These are phyloP conservation scores for Bucorvus abyssinicus DNA, from an alignment of 2,797 vertebrate species.

Conservation along the genomic window DNA sequence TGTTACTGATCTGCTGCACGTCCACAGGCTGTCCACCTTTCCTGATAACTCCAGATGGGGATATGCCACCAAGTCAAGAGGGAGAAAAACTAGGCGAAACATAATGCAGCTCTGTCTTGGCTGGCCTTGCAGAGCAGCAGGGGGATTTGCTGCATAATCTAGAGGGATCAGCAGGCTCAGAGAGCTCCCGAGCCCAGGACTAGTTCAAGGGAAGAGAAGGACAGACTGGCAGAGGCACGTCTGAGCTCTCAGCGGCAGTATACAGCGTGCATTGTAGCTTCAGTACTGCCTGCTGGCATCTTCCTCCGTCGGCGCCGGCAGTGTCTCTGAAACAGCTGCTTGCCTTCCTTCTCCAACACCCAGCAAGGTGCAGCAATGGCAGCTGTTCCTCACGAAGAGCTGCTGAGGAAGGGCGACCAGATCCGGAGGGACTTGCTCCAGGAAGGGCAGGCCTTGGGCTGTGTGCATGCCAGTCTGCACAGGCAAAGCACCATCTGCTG, in stretches of 20 bases:
- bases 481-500: not conserved
- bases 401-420: not conserved
- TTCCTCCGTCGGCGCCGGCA: not conserved
- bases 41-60: not conserved
- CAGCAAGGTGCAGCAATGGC: not conserved
- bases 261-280: not conserved
- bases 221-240: not conserved
- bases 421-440: not conserved
- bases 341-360: not conserved
- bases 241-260: not conserved
- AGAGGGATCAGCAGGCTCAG: not conserved
- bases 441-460: not conserved
- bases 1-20: not conserved
- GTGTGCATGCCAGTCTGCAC: not conserved
- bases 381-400: not conserved
- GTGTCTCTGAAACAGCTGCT: not conserved
- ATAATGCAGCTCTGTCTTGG: not conserved
- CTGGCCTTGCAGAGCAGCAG: not conserved
- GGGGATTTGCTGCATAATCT: not conserved
- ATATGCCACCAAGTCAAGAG: not conserved
- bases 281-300: not conserved
- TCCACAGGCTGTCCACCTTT: not conserved
- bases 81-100: not conserved
- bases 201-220: not conserved
- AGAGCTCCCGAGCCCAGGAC: not conserved